A percentile compares a stretch with the other conserved stretches of the same genome.
Conservation (phyloP, 2,113 vertebrate species). For the Pithys albifrons region DNA sequence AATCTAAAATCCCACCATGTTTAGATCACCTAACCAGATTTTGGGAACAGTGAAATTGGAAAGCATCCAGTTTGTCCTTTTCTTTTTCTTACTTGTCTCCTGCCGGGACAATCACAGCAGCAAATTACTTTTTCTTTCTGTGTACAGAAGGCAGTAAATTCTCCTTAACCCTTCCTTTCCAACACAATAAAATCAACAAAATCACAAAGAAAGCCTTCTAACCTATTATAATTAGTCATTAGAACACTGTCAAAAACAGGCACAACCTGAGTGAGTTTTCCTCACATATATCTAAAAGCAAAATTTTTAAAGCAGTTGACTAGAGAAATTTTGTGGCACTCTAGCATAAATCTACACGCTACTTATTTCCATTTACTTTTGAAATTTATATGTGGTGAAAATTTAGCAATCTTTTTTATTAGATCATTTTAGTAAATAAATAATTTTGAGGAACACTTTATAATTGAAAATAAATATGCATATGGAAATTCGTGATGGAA, state of each 20-base stretch:
- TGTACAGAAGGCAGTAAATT: background rate
- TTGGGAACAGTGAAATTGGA: background rate
- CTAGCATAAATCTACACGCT: rapidly evolving
- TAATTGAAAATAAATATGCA: background rate
- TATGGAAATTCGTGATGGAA: background rate
- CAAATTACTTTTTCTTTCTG: slow-evolving; percentile 16
- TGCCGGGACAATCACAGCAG: background rate
- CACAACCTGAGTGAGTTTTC: background rate
- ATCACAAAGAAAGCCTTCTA: background rate
- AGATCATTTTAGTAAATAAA: background rate
- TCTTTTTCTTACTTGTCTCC: background rate
- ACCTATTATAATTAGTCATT: background rate
- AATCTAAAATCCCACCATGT: background rate
- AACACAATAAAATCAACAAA: background rate
- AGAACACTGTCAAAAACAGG: background rate
- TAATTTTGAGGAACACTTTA: rapidly evolving
- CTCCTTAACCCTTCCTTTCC: background rate
- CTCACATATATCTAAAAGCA: background rate
- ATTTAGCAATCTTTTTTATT: background rate
- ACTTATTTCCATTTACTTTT: background rate
- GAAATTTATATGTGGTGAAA: background rate
- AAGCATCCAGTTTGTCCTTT: background rate
- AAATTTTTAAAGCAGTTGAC: background rate
- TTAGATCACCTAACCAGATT: background rate
- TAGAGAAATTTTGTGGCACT: background rate